Base-by-base conservation (phyloP, 1,140 invertebrate species). In the Thrips palmi region DNA sequence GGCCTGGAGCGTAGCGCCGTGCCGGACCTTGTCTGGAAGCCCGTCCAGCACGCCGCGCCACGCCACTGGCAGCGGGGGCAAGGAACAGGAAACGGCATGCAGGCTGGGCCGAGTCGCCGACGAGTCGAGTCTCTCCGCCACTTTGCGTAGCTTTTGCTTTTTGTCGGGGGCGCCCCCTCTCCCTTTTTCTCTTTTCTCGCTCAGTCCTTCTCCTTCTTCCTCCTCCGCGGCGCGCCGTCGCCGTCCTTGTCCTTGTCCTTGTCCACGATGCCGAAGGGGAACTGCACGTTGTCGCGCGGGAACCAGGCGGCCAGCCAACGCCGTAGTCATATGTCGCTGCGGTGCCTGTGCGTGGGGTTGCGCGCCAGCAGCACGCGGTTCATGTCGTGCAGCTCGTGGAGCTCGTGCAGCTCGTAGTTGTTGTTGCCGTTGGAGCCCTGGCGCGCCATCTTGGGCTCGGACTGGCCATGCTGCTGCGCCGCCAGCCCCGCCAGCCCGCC, bases 391-490 rank as follows among this genome's bases (percentile, higher is more conserved):
- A 60, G 45, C 37, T 59, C 46, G 22, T 59, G 56, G 43, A 71
- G 68, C 49, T 73, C 73, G 17, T 70, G 63, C 66, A 77, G 68
- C 48, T 79, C 75, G 52, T 76, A 77, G 48, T 78, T 80, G 52
- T 79, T 79, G 57, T 78, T 78, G 7, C 74, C 71, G 50, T 75
- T 77, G 28, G 66, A 67, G 29, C 71, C 73, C 45, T 72, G 70
- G 12, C 59, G 52, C 1, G 56, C 54, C 4, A n/a, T 33, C 3
- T 18, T 17, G 11, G 14, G 6, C n/a, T 11, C 1, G 3, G 14
- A 5, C 7, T 5, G 10, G 2, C n/a, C 4, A n/a, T 5, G 6
- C n/a, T 12, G 18, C 18, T 28, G n/a, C 31, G 11, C 2, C 14
- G 8, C 17, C 19, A 3, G 30, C 15, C 22, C 14, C 6, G n/a